Percentiles rank a stretch among this genome's conserved stretches.
These are phyloP conservation scores for Rhinoptilus africanus DNA, from an alignment of 2,113 vertebrate genomes.

Conservation along the genomic window DNA sequence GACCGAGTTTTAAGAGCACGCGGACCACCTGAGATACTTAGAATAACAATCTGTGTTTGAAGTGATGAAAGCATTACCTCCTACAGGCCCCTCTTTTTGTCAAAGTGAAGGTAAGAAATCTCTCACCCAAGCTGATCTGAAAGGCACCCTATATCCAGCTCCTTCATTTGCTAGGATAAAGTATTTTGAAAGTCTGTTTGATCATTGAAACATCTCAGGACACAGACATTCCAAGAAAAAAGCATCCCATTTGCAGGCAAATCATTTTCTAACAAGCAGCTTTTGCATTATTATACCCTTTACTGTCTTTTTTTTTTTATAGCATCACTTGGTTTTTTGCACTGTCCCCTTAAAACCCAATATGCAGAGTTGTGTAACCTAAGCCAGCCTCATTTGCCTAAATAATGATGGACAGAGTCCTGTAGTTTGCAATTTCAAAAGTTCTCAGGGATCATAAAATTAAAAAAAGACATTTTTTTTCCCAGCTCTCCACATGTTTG, in stretches of 20 bases:
- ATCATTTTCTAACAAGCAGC: conserved; percentile 34
- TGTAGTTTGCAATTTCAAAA: background rate
- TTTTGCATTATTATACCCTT: background rate
- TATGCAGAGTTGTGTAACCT: background rate
- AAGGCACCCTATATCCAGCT: background rate
- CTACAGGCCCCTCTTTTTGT: background rate
- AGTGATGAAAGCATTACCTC: background rate
- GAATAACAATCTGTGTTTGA: background rate
- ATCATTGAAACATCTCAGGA: conserved; percentile 13
- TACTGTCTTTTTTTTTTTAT: background rate
- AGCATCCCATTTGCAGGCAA: background rate
- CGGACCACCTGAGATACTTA: background rate
- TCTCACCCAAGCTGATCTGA: background rate
- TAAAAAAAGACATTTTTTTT: accelerated
- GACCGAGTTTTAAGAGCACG: background rate
- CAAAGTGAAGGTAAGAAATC: background rate
- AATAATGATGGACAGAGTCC: background rate
- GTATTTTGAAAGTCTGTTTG: conserved; percentile 21
- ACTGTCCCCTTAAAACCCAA: background rate
- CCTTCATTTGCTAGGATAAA: background rate
- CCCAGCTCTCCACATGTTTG: background rate
- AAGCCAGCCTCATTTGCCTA: background rate
- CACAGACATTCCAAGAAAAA: conserved; percentile 7
- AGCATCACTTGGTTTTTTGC: background rate
- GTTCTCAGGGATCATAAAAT: background rate